phyloP scores from a whole-genome alignment of 2,113 vertebrate genomes.

The Paramisgurnus dabryanus region DNA sequence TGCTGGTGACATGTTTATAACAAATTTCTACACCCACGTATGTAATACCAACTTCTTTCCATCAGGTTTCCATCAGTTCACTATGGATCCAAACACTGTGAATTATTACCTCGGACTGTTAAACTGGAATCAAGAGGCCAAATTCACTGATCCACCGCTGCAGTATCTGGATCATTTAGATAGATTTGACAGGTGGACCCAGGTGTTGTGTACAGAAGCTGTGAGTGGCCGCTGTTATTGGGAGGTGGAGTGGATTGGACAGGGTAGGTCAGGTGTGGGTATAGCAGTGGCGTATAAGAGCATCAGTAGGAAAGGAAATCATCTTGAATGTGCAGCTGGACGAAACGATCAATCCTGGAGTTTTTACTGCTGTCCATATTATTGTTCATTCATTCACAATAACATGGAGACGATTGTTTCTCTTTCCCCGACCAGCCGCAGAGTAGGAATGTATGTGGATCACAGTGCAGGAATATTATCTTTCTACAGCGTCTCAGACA shows the following conservation, averaged over 20 bases:
- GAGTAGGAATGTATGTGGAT: slow-evolving; percentile 4
- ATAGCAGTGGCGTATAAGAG: slow-evolving; percentile 70
- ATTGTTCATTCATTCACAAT: neutral
- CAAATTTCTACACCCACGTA: too few relatives aligned
- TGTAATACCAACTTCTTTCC: too few relatives aligned
- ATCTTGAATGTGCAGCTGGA: slow-evolving; percentile 68
- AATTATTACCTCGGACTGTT: slow-evolving; percentile 15
- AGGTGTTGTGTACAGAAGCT: slow-evolving; percentile 20
- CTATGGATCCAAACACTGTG: slow-evolving; percentile 35
- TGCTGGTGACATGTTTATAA: too few relatives aligned
- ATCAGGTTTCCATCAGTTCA: slow-evolving; percentile 31
- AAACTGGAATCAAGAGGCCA: neutral
- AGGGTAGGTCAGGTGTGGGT: slow-evolving; percentile 46
- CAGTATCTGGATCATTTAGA: slow-evolving; percentile 14
- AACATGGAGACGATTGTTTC: neutral
- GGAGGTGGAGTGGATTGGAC: neutral
- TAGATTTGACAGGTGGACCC: neutral
- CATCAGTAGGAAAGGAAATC: slow-evolving; percentile 21
- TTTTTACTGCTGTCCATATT: neutral
- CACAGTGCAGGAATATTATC: neutral
- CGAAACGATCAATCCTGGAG: slow-evolving; percentile 76
- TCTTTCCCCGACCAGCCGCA: neutral
- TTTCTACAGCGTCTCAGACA: neutral
- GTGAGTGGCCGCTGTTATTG: slow-evolving; percentile 19
- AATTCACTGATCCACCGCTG: neutral